A percentile compares a stretch with the other conserved stretches of the same genome.
Conservation (phyloP, 2,797 vertebrate species). For the Ataeniobius toweri region DNA sequence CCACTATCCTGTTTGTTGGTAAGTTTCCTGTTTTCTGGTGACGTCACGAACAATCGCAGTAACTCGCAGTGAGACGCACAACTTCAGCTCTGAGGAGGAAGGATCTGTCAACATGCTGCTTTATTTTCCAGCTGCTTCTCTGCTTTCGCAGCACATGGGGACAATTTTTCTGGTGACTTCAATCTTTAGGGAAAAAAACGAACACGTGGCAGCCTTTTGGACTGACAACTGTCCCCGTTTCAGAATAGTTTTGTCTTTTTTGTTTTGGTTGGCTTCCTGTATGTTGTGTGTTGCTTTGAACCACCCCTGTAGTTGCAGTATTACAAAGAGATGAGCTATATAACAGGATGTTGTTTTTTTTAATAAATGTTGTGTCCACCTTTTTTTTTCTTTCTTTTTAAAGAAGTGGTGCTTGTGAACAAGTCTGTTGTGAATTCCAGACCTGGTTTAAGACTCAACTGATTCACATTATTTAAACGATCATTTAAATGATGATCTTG, state of each 20-base stretch:
- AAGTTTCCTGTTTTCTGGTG: slow-evolving; percentile 51
- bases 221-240: slow-evolving; percentile 10
- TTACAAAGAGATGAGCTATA: slow-evolving; percentile 42
- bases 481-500: slow-evolving; percentile 1
- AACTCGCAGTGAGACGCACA: background rate
- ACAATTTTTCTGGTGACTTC: slow-evolving; percentile 19
- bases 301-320: slow-evolving; percentile 61
- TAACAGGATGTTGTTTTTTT: slow-evolving; percentile 15
- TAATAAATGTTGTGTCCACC: background rate
- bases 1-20: slow-evolving; percentile 59
- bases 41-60: slow-evolving; percentile 15
- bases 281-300: slow-evolving; percentile 41
- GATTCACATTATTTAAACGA: slow-evolving; percentile 19
- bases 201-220: slow-evolving; percentile 6
- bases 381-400: background rate
- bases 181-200: slow-evolving; percentile 5
- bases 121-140: slow-evolving; percentile 23
- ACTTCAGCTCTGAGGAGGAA: slow-evolving; percentile 26
- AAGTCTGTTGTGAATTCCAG: slow-evolving; percentile 5
- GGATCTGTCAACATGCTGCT: slow-evolving; percentile 20
- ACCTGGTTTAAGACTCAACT: slow-evolving; percentile 23
- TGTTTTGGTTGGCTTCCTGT: slow-evolving; percentile 20
- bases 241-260: background rate
- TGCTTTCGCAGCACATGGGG: slow-evolving; percentile 18
- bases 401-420: slow-evolving; percentile 37